Conservation (phyloP, 2,797 vertebrate genomes). For the Sibirionetta formosa region DNA sequence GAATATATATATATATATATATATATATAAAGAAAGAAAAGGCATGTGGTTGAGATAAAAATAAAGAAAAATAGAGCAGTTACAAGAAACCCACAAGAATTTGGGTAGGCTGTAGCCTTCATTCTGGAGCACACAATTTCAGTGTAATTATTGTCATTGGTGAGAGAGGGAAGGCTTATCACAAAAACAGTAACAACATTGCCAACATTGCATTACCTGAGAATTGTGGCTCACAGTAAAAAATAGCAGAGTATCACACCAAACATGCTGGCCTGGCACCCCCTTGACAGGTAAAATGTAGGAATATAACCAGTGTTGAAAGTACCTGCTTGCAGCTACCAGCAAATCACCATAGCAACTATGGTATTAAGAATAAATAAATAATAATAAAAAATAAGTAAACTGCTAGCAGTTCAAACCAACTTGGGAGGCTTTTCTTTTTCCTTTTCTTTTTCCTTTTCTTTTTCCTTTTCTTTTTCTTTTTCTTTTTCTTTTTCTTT, state of each 20-base stretch:
- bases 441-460: background rate
- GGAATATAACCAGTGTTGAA: slow-evolving; percentile 6
- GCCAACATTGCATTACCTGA: background rate
- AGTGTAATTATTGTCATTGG: background rate
- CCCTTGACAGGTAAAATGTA: slow-evolving; percentile 35
- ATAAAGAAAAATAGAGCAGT: background rate
- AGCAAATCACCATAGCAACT: slow-evolving; percentile 51
- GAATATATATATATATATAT: background rate
- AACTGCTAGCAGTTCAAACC: background rate
- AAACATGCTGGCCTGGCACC: background rate
- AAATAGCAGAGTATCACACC: background rate
- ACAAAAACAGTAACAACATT: background rate
- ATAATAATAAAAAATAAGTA: background rate
- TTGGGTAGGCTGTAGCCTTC: background rate
- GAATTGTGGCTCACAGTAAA: background rate
- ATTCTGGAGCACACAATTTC: background rate
- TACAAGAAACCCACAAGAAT: background rate
- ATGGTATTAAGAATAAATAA: background rate
- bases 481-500: background rate
- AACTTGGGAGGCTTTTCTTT: background rate
- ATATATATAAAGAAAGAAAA: background rate
- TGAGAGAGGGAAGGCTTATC: background rate
- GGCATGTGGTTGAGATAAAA: background rate
- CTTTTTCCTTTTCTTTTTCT: background rate
- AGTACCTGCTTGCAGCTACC: slow-evolving; percentile 3